Conservation (phyloP, 2,797 vertebrate genomes). For the Dallia pectoralis region DNA sequence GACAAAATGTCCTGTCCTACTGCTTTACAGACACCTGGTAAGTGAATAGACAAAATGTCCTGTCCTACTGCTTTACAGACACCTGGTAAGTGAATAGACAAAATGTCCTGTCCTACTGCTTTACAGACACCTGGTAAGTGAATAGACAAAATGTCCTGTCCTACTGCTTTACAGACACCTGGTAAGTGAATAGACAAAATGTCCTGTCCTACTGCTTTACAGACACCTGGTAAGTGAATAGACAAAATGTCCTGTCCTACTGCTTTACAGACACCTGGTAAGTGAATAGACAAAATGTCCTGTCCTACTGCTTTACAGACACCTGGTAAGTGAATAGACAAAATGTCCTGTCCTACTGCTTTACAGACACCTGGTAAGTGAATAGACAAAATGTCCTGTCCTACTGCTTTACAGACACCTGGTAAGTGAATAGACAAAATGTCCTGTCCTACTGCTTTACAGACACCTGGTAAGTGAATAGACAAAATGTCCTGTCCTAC, state of each 20-base stretch:
- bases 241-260: background rate
- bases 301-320: background rate
- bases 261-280: background rate
- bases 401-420: background rate
- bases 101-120: background rate
- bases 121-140: background rate
- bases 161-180: background rate
- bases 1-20: background rate
- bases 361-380: background rate
- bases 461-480: background rate
- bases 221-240: background rate
- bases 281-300: background rate
- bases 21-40: background rate
- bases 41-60: background rate
- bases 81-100: too few species aligned
- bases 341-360: background rate
- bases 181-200: too few species aligned
- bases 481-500: background rate
- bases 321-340: too few species aligned
- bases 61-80: background rate
- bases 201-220: background rate
- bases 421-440: too few species aligned
- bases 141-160: background rate
- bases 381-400: background rate
- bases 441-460: background rate